Conservation (phyloP, 2,888 invertebrate genomes). For the Drosophila recens region DNA sequence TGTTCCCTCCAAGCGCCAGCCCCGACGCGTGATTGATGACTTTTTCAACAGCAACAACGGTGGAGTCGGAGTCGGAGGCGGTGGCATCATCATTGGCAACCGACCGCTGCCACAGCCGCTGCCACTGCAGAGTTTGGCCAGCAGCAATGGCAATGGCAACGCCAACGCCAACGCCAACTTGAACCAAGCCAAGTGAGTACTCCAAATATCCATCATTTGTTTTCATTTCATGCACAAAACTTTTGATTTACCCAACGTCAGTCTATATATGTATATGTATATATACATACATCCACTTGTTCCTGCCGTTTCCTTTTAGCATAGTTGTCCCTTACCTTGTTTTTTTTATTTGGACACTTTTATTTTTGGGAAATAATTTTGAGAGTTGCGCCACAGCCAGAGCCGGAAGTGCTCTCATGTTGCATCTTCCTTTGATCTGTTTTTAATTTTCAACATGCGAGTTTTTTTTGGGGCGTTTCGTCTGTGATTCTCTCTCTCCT, state of each 20-base stretch:
- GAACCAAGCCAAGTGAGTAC: slow-evolving; percentile 69
- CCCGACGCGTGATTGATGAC: slow-evolving; percentile 89
- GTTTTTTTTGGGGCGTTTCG: slow-evolving; percentile 32
- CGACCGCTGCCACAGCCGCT: slow-evolving; percentile 64
- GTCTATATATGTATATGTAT: slow-evolving; percentile 15
- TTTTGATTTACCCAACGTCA: slow-evolving; percentile 73
- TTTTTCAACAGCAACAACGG: slow-evolving; percentile 83
- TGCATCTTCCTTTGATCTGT: slow-evolving; percentile 77
- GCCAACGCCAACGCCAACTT: slow-evolving; percentile 27
- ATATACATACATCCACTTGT: slow-evolving; percentile 17
- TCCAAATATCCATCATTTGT: slow-evolving; percentile 76
- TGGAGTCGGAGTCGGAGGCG: slow-evolving; percentile 13
- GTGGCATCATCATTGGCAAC: slow-evolving; percentile 61
- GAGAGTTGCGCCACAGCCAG: slow-evolving; percentile 40
- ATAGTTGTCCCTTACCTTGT: slow-evolving; percentile 49
- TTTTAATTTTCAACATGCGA: slow-evolving; percentile 75
- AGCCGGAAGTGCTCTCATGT: slow-evolving; percentile 72
- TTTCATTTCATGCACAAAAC: slow-evolving; percentile 79
- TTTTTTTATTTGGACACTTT: slow-evolving; percentile 3
- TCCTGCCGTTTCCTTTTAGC: slow-evolving; percentile 55
- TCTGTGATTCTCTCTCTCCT: neutral
- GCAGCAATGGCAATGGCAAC: slow-evolving; percentile 44
- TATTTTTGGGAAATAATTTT: slow-evolving; percentile 66
- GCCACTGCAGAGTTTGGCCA: slow-evolving; percentile 61
- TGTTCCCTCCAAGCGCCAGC: slow-evolving; percentile 91